Conservation (phyloP, 1,140 invertebrate species). For the Potamilus streckersoni region DNA sequence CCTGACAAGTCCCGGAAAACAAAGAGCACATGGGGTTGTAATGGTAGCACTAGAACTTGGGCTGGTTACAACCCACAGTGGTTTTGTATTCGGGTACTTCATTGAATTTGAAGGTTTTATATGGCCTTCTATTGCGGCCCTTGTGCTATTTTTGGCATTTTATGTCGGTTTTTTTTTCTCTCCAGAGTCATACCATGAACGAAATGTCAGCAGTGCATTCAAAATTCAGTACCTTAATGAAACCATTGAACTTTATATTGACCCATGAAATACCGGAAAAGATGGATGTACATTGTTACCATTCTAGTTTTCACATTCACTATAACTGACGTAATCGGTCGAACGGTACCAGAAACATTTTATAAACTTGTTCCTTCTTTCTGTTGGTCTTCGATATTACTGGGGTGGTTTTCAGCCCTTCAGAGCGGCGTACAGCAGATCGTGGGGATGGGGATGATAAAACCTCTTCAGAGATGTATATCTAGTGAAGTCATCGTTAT, state of each 20-base stretch:
- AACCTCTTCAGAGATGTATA: constrained; percentile 12
- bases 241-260: constrained; percentile 1
- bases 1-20: no score
- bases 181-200: no score
- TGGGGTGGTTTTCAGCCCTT: constrained; percentile 9
- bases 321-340: constrained; percentile 1
- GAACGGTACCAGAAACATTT: constrained; percentile 4
- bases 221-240: constrained; percentile 20
- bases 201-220: neutral
- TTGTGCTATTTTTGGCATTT: no score
- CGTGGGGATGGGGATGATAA: constrained; percentile 13
- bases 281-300: constrained; percentile 17
- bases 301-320: constrained; percentile 11
- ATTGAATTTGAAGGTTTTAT: no score
- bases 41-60: no score
- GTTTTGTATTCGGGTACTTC: no score
- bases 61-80: no score
- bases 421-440: constrained; percentile 9
- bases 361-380: constrained; percentile 9
- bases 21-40: no score
- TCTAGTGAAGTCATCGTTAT: constrained; percentile 14
- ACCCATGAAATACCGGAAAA: constrained; percentile 4
- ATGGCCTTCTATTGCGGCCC: no score
- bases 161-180: no score
- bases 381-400: constrained; percentile 3